These are phyloP conservation scores for Himalopsyche japonica DNA, from an alignment of 2,888 invertebrate genomes.

Conservation along the genomic window DNA sequence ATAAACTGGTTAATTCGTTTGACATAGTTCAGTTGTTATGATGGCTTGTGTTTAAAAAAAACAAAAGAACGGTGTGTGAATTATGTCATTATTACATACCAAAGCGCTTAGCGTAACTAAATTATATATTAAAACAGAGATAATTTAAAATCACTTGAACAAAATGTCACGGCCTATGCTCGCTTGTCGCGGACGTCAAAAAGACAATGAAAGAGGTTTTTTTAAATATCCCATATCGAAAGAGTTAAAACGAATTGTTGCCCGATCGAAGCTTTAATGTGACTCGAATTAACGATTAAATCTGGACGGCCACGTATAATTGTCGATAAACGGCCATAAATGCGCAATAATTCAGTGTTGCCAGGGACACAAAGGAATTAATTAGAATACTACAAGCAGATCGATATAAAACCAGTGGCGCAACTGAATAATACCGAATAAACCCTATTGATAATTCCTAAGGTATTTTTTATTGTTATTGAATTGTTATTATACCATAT, in stretches of 20 bases:
- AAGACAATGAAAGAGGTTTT: not conserved
- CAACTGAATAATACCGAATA: not conserved
- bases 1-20: no score
- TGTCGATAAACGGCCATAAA: slow-evolving; percentile 1
- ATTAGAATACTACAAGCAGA: slow-evolving; percentile 9
- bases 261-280: not conserved
- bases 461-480: no score
- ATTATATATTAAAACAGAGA: not conserved
- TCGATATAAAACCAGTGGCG: not conserved
- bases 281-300: not conserved
- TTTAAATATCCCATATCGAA: not conserved
- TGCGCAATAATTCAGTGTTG: slow-evolving; percentile 18
- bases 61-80: no score
- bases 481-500: no score
- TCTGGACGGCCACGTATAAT: not conserved
- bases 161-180: not conserved
- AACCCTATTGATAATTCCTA: no score
- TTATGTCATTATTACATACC: no score
- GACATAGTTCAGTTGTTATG: no score
- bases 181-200: not conserved
- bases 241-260: not conserved
- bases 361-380: slow-evolving; percentile 29
- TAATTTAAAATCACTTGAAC: not conserved
- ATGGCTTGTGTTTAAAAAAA: no score
- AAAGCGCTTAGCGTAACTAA: no score